Conservation (phyloP, 1,140 invertebrate genomes). For the Platyscapa corneri region DNA sequence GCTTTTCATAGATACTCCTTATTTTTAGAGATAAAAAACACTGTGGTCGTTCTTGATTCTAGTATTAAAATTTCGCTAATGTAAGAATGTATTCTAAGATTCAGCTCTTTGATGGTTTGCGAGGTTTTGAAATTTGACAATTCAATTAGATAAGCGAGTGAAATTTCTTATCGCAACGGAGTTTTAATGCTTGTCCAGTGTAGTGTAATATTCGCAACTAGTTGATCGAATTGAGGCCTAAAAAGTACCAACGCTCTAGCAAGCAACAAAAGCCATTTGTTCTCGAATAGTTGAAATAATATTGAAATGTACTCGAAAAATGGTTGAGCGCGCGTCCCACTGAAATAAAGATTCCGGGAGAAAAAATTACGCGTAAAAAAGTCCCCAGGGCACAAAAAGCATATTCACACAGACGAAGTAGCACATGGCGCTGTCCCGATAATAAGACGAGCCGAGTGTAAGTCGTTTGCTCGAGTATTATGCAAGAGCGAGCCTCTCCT, state of each 20-base stretch:
- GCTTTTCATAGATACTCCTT: not conserved
- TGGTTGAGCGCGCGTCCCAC: too few species aligned
- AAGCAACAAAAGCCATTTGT: too few species aligned
- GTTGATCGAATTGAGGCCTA: too few species aligned
- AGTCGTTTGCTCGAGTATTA: not conserved
- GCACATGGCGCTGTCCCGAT: not conserved
- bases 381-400: not conserved
- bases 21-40: not conserved
- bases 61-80: not conserved
- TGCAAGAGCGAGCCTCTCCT: not conserved
- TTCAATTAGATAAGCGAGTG: too few species aligned
- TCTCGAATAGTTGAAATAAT: too few species aligned
- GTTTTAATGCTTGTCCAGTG: too few species aligned
- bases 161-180: too few species aligned
- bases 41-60: not conserved
- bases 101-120: too few species aligned
- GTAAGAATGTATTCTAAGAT: not conserved
- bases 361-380: not conserved
- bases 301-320: too few species aligned
- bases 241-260: too few species aligned
- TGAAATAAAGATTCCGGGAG: not conserved
- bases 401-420: conserved; percentile 17
- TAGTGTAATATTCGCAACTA: too few species aligned
- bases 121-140: too few species aligned
- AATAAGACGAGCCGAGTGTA: conserved; percentile 3